phyloP scores from a whole-genome alignment of 2,888 invertebrate species.

The Metopia argyrocephala region DNA sequence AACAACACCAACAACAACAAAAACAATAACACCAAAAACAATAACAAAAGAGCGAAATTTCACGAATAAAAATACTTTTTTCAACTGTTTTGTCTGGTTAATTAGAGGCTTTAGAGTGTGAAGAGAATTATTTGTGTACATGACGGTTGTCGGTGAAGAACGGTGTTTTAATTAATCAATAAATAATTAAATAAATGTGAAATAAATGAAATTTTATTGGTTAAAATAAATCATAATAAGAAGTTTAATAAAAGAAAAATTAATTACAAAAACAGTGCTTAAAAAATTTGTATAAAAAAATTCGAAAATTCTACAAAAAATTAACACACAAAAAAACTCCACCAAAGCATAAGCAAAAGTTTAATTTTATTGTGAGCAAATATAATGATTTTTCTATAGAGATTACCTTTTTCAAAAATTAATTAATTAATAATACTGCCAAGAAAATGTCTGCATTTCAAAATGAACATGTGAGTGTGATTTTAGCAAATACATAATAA shows the following conservation, averaged over 20 bases:
- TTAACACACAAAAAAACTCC: not conserved
- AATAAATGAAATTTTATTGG: not conserved
- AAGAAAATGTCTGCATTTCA: conserved; percentile 61
- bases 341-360: not conserved
- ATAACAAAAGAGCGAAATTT: conserved; percentile 9
- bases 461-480: conserved; percentile 65
- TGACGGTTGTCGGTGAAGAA: conserved; percentile 45
- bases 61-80: not conserved
- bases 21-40: no score
- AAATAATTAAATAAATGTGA: not conserved
- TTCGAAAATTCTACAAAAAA: not conserved
- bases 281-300: conserved; percentile 2
- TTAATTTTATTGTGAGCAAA: not conserved
- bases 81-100: conserved; percentile 37
- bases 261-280: not conserved
- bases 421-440: conserved; percentile 12
- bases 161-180: conserved; percentile 9
- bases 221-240: not conserved
- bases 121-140: conserved; percentile 46
- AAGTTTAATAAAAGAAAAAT: conserved; percentile 9
- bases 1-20: conserved; percentile 3
- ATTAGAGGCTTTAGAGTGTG: conserved; percentile 5
- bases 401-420: not conserved
- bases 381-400: not conserved
- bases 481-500: not conserved